Evolutionary conservation across 2,113 vertebrate genomes (phyloP).

Genomic region (Ivindomyrus marchei): DNA sequence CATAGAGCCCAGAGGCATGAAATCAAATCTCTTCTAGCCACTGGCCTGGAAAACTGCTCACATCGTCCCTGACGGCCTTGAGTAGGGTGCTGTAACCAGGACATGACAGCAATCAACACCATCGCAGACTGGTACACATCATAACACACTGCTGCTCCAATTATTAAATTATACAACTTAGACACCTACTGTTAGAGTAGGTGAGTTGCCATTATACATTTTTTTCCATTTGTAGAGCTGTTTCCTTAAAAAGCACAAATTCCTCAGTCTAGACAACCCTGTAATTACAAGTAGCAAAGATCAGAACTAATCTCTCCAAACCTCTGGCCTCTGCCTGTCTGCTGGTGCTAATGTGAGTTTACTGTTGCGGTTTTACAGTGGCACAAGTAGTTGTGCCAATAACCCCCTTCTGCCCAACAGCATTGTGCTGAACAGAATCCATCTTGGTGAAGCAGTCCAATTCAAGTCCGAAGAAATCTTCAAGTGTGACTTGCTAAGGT

Average conservation of each 20-base stretch:
- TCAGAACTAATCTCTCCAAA: not conserved
- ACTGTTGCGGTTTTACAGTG: conserved; percentile 24
- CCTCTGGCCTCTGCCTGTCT: not conserved
- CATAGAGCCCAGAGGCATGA: conserved; percentile 2
- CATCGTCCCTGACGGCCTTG: conserved; percentile 35
- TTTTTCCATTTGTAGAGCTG: not conserved
- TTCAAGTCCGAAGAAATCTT: not conserved
- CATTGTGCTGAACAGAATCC: conserved; percentile 17
- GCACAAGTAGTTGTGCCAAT: not conserved
- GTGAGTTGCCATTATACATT: not conserved
- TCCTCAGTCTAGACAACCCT: not conserved
- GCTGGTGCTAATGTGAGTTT: not conserved
- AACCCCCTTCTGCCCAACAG: not conserved
- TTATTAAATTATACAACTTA: not conserved
- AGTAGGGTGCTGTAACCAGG: not conserved
- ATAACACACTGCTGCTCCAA: not conserved
- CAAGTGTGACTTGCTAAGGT: not conserved
- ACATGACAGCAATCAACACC: not conserved
- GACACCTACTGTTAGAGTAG: not conserved
- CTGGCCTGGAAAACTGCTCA: conserved; percentile 48
- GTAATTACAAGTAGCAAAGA: not conserved
- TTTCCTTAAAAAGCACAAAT: not conserved
- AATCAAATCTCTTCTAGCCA: conserved; percentile 45
- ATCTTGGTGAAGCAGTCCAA: conserved; percentile 5
- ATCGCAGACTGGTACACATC: conserved; percentile 11